These are phyloP conservation scores for Lasiurus cinereus DNA, from an alignment of 2,113 vertebrate genomes.

Conservation along the genomic window DNA sequence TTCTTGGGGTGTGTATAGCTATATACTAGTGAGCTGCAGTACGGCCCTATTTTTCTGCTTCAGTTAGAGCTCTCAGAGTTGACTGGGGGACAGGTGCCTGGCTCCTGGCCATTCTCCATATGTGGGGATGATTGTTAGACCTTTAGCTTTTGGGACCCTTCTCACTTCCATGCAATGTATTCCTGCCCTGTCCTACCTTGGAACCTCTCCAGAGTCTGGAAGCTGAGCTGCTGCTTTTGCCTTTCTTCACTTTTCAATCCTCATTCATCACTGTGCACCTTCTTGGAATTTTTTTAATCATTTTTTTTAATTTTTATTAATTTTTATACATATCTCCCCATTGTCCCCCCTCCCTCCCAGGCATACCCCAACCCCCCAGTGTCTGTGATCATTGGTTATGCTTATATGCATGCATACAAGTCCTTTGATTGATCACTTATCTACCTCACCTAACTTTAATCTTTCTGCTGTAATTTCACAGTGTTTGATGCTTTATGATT, in stretches of 20 bases:
- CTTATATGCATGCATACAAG: too few relatives aligned
- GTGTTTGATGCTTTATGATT: too few relatives aligned
- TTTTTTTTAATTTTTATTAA: too few relatives aligned
- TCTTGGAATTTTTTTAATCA: background rate
- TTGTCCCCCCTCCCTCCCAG: too few relatives aligned
- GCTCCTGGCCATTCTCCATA: background rate
- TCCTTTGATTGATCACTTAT: too few relatives aligned
- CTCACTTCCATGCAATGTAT: background rate
- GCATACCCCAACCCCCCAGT: too few relatives aligned
- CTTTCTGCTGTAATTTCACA: too few relatives aligned
- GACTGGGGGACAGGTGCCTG: background rate
- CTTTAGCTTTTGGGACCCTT: background rate
- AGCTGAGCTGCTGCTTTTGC: background rate
- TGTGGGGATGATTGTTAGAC: background rate
- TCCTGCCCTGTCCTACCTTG: background rate
- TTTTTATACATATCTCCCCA: too few relatives aligned
- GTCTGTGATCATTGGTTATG: too few relatives aligned
- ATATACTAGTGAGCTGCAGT: background rate
- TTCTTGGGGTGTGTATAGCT: background rate
- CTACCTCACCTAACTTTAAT: too few relatives aligned
- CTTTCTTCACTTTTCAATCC: constrained; percentile 7
- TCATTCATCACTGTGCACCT: background rate
- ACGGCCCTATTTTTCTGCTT: background rate
- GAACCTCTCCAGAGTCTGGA: background rate
- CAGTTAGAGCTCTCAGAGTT: background rate